Evolutionary conservation across 2,113 vertebrate species (phyloP).

Genomic region (Craseonycteris thonglongyai): DNA sequence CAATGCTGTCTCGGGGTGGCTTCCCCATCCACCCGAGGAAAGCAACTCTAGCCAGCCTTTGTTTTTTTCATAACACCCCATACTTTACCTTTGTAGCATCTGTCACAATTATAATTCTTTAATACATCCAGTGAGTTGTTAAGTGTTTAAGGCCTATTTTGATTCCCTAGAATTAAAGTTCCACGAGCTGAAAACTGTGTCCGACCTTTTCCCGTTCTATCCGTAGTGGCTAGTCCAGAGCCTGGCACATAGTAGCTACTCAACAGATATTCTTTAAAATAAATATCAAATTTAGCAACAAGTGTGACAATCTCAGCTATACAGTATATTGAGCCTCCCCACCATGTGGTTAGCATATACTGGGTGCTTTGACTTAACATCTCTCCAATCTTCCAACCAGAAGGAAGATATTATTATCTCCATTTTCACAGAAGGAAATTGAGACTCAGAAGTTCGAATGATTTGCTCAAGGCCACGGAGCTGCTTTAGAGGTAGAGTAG

Average conservation of each 20-base stretch:
- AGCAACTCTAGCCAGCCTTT: not conserved
- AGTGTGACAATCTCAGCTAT: not conserved
- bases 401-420: not conserved
- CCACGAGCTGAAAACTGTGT: too few relatives aligned
- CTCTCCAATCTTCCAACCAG: not conserved
- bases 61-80: not conserved
- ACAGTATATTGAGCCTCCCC: not conserved
- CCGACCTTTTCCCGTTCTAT: not conserved
- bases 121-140: not conserved
- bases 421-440: not conserved
- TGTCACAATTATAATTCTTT: not conserved
- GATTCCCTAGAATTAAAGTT: not conserved
- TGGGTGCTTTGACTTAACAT: not conserved
- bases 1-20: accelerated
- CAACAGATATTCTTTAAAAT: not conserved
- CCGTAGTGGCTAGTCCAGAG: not conserved
- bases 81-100: not conserved
- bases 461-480: not conserved
- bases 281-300: not conserved
- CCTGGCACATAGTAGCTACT: not conserved
- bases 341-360: accelerated
- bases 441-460: not conserved
- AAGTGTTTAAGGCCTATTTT: not conserved
- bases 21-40: not conserved
- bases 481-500: not conserved